These are phyloP conservation scores for Antrozous pallidus DNA, from an alignment of 2,797 vertebrate genomes.

Conservation along the genomic window DNA sequence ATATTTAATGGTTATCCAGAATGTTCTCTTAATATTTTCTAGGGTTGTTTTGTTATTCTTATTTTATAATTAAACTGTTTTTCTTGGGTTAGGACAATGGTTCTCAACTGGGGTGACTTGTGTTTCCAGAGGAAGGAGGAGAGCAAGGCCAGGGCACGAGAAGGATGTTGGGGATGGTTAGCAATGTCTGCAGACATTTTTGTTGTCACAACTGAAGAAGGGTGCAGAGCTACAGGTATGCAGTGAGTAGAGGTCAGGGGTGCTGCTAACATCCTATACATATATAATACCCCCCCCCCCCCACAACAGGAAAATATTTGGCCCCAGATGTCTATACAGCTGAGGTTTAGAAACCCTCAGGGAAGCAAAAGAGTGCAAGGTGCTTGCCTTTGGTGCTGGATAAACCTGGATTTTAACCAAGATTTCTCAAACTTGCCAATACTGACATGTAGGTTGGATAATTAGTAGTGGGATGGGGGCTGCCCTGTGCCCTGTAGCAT, in stretches of 20 bases:
- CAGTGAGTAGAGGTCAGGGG: not conserved
- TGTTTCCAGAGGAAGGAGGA: not conserved
- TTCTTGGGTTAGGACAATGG: not conserved
- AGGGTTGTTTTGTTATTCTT: not conserved
- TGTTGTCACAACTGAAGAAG: not conserved
- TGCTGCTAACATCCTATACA: not conserved
- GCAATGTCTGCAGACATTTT: not conserved
- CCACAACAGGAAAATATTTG: not conserved
- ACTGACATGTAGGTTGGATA: not conserved
- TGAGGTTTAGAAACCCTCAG: not conserved
- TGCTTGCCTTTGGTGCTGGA: not conserved
- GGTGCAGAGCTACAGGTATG: not conserved
- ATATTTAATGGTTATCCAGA: not conserved
- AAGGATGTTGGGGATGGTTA: not conserved
- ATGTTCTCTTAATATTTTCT: not conserved
- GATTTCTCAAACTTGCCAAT: not conserved
- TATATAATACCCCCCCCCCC: accelerated
- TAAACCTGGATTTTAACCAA: not conserved
- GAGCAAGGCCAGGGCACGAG: not conserved
- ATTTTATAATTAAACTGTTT: not conserved
- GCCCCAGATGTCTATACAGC: not conserved
- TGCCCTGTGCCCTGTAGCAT: too few relatives aligned
- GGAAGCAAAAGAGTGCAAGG: not conserved
- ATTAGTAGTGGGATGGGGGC: not conserved
- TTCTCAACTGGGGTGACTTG: not conserved